phyloP scores from a whole-genome alignment of 2,888 invertebrate species.

The Hydrotaea cyrtoneurina region DNA sequence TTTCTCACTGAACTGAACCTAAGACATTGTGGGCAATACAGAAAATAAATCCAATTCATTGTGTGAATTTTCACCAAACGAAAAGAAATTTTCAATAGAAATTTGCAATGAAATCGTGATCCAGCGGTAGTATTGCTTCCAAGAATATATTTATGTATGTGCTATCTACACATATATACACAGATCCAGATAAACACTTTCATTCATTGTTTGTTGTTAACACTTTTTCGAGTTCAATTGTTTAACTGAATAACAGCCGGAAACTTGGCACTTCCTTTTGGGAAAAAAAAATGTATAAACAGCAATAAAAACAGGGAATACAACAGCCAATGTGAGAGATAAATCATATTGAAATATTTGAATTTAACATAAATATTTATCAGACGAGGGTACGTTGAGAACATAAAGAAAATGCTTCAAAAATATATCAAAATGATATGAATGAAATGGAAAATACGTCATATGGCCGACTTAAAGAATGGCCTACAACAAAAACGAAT shows the following conservation, averaged over 20 bases:
- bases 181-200: too few relatives aligned
- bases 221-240: constrained; percentile 41
- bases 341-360: constrained; percentile 16
- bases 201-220: constrained; percentile 16
- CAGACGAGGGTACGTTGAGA: background rate
- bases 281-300: background rate
- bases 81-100: constrained; percentile 10
- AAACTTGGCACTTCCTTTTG: constrained; percentile 47
- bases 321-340: background rate
- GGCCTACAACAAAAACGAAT: too few relatives aligned
- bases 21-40: too few relatives aligned
- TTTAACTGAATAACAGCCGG: constrained; percentile 31
- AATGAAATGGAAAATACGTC: too few relatives aligned
- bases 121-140: background rate
- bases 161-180: too few relatives aligned
- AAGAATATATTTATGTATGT: too few relatives aligned
- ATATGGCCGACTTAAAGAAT: too few relatives aligned
- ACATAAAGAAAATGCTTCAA: constrained; percentile 18
- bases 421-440: background rate
- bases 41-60: background rate
- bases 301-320: background rate
- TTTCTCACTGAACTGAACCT: too few relatives aligned
- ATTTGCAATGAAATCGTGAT: constrained; percentile 19
- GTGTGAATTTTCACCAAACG: background rate
- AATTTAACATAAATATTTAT: constrained; percentile 9